phyloP scores from a whole-genome alignment of 2,888 invertebrate species.

The Hyles lineata region DNA sequence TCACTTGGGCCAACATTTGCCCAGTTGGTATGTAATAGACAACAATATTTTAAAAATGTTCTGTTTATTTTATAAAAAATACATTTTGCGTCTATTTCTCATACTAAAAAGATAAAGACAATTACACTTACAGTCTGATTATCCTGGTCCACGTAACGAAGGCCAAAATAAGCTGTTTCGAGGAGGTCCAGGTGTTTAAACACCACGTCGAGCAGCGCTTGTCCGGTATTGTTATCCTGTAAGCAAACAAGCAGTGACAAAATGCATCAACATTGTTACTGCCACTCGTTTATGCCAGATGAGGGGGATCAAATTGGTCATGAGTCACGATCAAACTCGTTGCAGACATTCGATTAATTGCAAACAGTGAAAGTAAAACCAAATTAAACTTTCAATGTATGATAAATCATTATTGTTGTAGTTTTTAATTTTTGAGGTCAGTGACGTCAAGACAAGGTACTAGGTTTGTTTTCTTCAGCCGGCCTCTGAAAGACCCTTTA shows the following conservation, averaged over 20 bases:
- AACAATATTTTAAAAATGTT: too few species aligned
- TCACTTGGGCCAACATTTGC: too few species aligned
- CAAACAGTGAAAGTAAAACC: background rate
- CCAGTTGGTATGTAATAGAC: too few species aligned
- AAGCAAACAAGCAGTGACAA: slow-evolving; percentile 41
- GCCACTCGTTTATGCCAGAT: background rate
- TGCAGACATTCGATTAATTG: background rate
- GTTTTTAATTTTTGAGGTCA: background rate
- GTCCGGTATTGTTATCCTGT: slow-evolving; percentile 95
- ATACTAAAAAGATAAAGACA: background rate
- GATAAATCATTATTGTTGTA: background rate
- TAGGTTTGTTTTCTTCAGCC: too few species aligned
- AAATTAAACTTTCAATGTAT: background rate
- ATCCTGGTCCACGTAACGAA: slow-evolving; percentile 95
- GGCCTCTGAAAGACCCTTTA: too few species aligned
- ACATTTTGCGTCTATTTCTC: background rate
- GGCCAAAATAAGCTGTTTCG: slow-evolving; percentile 98
- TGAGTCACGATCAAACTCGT: background rate
- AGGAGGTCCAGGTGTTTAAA: slow-evolving; percentile 96
- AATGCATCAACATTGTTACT: background rate
- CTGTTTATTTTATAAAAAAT: too few species aligned
- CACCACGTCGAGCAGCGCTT: slow-evolving; percentile 95
- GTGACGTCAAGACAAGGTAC: too few species aligned
- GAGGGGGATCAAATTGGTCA: too few species aligned
- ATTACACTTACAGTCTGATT: slow-evolving; percentile 93